Percentiles rank a stretch among this genome's conserved stretches.
These are phyloP conservation scores for Cosmorhoe ocellata DNA, from an alignment of 2,888 invertebrate species.

Conservation along the genomic window DNA sequence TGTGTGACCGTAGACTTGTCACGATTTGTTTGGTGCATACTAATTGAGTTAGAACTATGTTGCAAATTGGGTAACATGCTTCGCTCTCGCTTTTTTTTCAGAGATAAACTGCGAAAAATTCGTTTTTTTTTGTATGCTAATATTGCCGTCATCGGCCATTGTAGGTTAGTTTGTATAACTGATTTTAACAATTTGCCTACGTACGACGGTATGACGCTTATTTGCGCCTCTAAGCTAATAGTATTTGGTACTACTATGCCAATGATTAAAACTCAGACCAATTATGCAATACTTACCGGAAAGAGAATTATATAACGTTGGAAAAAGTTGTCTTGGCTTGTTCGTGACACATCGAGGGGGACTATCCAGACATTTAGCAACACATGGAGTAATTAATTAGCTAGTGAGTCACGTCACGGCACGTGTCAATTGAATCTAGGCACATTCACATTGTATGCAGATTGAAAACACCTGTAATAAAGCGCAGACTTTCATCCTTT, in stretches of 20 bases:
- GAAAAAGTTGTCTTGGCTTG: conserved; percentile 21
- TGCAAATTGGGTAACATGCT: conserved; percentile 56
- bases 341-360: conserved; percentile 15
- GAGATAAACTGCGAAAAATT: conserved; percentile 13
- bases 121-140: conserved; percentile 10
- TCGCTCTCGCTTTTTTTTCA: conserved; percentile 33
- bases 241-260: not conserved
- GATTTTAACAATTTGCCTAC: too few relatives aligned
- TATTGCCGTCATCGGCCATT: not conserved
- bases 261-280: not conserved
- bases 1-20: conserved; percentile 42
- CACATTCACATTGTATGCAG: conserved; percentile 20
- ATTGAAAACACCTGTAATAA: not conserved
- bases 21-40: conserved; percentile 58
- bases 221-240: too few relatives aligned
- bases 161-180: conserved; percentile 7
- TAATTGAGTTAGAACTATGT: conserved; percentile 64
- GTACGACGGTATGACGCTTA: too few relatives aligned
- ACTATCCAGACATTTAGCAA: conserved; percentile 32
- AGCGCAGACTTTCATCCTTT: too few relatives aligned
- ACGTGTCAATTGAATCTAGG: conserved; percentile 64
- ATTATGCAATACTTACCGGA: conserved; percentile 6
- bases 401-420: conserved; percentile 64
- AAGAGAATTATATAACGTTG: conserved; percentile 2
- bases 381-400: conserved; percentile 61